Conservation (phyloP, 1,140 invertebrate genomes). For the Scaptomyza graminum region DNA sequence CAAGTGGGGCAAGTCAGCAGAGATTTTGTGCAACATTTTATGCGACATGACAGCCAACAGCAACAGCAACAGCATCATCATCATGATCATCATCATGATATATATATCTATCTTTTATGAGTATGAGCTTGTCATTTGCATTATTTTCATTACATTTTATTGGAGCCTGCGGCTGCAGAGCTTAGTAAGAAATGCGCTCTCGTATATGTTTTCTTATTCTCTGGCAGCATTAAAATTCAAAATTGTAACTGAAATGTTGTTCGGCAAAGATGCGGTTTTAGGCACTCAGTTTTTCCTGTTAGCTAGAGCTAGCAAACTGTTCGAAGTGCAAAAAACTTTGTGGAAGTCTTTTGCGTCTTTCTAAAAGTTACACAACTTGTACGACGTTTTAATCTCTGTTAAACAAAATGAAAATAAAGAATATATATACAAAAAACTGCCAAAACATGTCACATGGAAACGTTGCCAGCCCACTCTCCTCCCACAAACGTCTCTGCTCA, state of each 20-base stretch:
- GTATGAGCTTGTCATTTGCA: conserved; percentile 69
- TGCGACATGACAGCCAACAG: conserved; percentile 57
- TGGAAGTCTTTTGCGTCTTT: conserved; percentile 59
- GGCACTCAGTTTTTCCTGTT: conserved; percentile 18
- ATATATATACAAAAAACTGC: conserved; percentile 49
- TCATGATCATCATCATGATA: conserved; percentile 28
- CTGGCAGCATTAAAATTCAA: conserved; percentile 43
- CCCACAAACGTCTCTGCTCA: not conserved
- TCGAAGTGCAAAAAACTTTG: conserved; percentile 33
- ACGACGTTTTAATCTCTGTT: conserved; percentile 76
- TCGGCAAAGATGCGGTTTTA: conserved; percentile 29
- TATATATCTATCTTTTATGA: conserved; percentile 47
- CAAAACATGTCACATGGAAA: conserved; percentile 76
- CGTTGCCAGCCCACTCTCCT: not conserved
- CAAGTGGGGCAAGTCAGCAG: conserved; percentile 1
- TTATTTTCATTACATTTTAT: conserved; percentile 70
- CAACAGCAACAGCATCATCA: conserved; percentile 13
- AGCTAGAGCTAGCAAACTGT: conserved; percentile 11
- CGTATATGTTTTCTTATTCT: not conserved
- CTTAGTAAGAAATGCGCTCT: not conserved
- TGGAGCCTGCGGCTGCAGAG: conserved; percentile 25
- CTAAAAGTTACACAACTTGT: conserved; percentile 75
- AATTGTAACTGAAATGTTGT: conserved; percentile 29
- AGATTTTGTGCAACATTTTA: conserved; percentile 73
- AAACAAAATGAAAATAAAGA: conserved; percentile 40